These are phyloP conservation scores for Heterocephalus glaber DNA, from an alignment of 2,113 vertebrate genomes.

Conservation along the genomic window DNA sequence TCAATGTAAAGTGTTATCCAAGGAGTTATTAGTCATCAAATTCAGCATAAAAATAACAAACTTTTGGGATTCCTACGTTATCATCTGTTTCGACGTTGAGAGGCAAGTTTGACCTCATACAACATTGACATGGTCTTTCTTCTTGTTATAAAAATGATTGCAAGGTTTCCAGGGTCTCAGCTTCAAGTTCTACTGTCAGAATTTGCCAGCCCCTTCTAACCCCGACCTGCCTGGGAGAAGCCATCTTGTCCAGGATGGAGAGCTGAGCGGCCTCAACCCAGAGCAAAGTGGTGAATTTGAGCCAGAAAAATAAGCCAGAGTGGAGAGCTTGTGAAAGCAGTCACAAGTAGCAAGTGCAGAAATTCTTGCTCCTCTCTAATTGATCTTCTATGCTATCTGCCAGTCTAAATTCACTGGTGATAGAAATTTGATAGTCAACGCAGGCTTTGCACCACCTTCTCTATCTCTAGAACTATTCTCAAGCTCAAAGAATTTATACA, in stretches of 20 bases:
- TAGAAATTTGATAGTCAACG: not conserved
- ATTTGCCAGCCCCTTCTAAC: not conserved
- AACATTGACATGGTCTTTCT: not conserved
- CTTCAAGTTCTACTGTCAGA: not conserved
- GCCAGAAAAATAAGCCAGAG: not conserved
- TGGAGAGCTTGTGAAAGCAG: not conserved
- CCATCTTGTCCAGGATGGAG: not conserved
- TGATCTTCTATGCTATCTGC: not conserved
- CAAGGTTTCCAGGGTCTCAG: not conserved
- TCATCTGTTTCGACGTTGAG: not conserved
- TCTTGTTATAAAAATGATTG: not conserved
- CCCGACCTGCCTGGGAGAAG: not conserved
- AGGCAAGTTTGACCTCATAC: not conserved
- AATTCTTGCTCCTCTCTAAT: not conserved
- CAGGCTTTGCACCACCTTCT: not conserved
- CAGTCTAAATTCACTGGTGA: not conserved
- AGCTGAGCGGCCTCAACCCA: not conserved
- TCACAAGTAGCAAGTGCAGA: not conserved
- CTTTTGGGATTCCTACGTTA: not conserved
- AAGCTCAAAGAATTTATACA: not conserved
- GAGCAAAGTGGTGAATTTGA: not conserved
- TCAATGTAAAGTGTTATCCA: not conserved
- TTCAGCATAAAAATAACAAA: slow-evolving; percentile 51
- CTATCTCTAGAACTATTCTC: not conserved
- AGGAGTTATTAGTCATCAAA: slow-evolving; percentile 54